Evolutionary conservation across 1,140 invertebrate species (phyloP), one percentile per base, ranked within the genome.

Genomic region (Bombus waltoni): DNA sequence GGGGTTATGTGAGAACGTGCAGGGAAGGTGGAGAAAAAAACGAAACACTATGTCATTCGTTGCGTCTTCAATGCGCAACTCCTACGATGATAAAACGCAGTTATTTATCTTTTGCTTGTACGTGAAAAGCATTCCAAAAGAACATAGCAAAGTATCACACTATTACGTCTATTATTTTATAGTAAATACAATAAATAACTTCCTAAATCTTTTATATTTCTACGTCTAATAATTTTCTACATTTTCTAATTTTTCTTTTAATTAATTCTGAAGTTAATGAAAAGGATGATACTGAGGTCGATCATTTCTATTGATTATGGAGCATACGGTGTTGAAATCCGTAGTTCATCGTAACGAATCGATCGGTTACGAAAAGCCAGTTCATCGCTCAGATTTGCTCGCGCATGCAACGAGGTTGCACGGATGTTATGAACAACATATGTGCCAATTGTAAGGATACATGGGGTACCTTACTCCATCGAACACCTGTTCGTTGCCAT

Each of bases 341-440:
- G 15, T 53, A 53, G 28, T 74, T 73, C 25, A 74, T 70, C 92
- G 89, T 89, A 84, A 85, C 90, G 81, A 93, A 94, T 93, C 90
- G 91, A 93, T 93, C 87, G 76, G 92, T 91, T 83, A 89, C 89
- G 89, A 89, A 72, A 76, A 79, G 85, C 90, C 88, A 89, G 83
- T 89, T 90, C 85, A 68, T 71, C 71, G 83, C 59, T 86, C 70
- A 38, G 87, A 89, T 87, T 90, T 87, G 87, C 75, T 84, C 88
- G 86, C 83, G 70, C 86, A 83, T 83, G 76, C 71, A 85, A 71
- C 74, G 90, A 91, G 90, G 91, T 93, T 93, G 88, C 90, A 86
- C 73, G 93, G 90, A 87, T 86, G 86, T 94, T 91, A 92, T 87
- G 86, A 89, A 86, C 85, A 92, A 93, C 93, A 94, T 94, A 94